Percentiles rank a stretch among this genome's conserved stretches.
Evolutionary conservation across 2,888 invertebrate species (phyloP).

Genomic region (Aspidiotus destructor): DNA sequence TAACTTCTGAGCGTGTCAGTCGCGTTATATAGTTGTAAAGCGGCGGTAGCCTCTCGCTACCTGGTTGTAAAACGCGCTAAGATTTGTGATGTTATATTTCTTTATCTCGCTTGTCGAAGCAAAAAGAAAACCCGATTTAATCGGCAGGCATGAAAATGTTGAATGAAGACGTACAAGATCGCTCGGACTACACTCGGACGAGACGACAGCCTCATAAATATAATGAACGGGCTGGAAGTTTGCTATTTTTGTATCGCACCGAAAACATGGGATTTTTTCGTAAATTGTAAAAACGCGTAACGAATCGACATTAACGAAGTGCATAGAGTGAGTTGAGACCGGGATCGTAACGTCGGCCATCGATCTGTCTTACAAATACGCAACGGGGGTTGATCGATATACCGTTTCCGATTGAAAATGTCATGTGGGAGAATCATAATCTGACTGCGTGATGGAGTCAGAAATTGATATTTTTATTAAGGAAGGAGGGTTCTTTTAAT

Average conservation of each 20-base stretch:
- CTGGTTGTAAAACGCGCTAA: conserved; percentile 18
- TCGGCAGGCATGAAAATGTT: conserved; percentile 9
- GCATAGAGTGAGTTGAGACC: not conserved
- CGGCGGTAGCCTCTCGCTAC: conserved; percentile 25
- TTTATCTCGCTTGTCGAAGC: not conserved
- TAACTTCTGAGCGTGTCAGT: not conserved
- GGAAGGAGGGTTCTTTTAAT: not conserved
- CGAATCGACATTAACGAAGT: conserved; percentile 12
- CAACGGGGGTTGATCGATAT: conserved; percentile 11
- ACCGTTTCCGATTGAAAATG: not conserved
- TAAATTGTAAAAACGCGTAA: conserved; percentile 18
- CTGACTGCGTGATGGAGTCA: conserved; percentile 2
- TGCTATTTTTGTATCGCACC: not conserved
- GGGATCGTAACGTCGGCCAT: not conserved
- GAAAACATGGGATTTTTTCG: conserved; percentile 8
- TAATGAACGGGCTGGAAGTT: too few relatives aligned
- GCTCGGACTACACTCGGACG: not conserved
- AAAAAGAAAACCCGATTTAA: conserved; percentile 14
- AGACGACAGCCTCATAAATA: not conserved
- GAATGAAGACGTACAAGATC: conserved; percentile 15
- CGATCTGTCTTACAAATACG: conserved; percentile 15
- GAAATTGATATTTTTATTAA: conserved; percentile 10
- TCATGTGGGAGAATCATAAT: not conserved
- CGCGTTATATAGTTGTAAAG: conserved; percentile 2
- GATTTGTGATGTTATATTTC: conserved; percentile 12